A percentile compares a stretch with the other conserved stretches of the same genome.
Evolutionary conservation across 2,797 vertebrate species (phyloP).

Genomic region (Clamator glandarius): DNA sequence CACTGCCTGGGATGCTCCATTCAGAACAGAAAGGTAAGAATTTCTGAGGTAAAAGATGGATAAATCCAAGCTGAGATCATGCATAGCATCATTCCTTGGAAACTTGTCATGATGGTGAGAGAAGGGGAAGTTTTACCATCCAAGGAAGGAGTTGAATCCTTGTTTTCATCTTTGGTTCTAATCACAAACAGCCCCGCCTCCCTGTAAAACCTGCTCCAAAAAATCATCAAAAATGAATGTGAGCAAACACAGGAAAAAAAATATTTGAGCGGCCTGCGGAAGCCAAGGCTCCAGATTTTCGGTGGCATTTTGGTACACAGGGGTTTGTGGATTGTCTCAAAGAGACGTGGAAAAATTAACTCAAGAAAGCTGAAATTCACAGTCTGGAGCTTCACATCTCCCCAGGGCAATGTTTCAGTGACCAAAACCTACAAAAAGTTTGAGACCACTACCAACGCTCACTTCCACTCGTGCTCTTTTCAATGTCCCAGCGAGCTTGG

Average conservation of each 20-base stretch:
- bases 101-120: background rate
- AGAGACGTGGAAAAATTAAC: background rate
- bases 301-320: background rate
- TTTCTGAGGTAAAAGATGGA: background rate
- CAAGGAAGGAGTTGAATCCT: background rate
- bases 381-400: background rate
- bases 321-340: background rate
- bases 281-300: background rate
- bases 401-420: background rate
- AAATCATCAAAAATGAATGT: background rate
- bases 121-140: background rate
- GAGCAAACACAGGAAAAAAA: fast-evolving
- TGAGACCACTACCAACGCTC: background rate
- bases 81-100: background rate
- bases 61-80: background rate
- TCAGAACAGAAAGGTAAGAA: background rate
- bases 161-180: background rate
- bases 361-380: background rate
- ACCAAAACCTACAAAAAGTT: background rate
- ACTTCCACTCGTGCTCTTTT: background rate
- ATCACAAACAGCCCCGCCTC: background rate
- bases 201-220: fast-evolving
- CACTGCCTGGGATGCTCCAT: background rate
- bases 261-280: background rate
- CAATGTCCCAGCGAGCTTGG: fast-evolving